Evolutionary conservation across 2,888 invertebrate species (phyloP).

Genomic region (Unio delphinus): DNA sequence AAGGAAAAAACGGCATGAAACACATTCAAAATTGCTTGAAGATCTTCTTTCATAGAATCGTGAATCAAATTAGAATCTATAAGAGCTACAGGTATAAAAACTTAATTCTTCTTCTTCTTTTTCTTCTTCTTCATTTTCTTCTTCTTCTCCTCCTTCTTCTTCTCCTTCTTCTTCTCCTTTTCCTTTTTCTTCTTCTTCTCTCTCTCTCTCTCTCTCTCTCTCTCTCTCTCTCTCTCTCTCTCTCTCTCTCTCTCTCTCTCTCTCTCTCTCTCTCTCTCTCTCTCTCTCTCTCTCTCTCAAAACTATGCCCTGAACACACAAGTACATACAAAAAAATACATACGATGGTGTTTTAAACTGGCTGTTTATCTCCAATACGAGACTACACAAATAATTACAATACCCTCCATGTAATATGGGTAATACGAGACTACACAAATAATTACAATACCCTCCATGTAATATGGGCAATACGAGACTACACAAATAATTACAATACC

Average conservation of each 20-base stretch:
- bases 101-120: not conserved
- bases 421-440: too few species aligned
- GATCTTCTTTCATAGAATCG: not conserved
- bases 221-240: not conserved
- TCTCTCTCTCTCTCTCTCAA: not conserved
- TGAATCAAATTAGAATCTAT: not conserved
- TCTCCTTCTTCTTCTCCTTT: slow-evolving; percentile 12
- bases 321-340: too few species aligned
- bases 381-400: too few species aligned
- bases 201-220: not conserved
- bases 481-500: too few species aligned
- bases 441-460: too few species aligned
- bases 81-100: not conserved
- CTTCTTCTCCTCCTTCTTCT: not conserved
- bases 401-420: too few species aligned
- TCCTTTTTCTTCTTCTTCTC: slow-evolving; percentile 7
- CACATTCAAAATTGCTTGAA: not conserved
- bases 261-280: not conserved
- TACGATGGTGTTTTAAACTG: too few species aligned
- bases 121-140: not conserved
- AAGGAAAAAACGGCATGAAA: not conserved
- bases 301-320: too few species aligned
- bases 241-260: not conserved
- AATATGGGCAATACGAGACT: too few species aligned
- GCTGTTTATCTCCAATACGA: too few species aligned